Conservation (phyloP, 2,113 vertebrate genomes). For the Dascyllus trimaculatus region DNA sequence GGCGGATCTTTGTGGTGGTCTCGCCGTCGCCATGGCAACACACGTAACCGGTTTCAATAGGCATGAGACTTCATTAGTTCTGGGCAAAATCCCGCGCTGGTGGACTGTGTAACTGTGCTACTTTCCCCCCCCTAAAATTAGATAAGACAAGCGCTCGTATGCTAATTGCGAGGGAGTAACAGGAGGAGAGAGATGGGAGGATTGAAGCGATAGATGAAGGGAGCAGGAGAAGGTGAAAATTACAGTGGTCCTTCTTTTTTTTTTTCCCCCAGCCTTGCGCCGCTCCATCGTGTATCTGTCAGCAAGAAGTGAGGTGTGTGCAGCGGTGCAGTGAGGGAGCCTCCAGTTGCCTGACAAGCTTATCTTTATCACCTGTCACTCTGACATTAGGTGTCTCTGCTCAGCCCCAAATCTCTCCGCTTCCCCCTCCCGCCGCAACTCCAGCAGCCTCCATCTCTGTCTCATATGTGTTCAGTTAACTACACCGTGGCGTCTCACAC, state of each 20-base stretch:
- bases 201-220: background rate
- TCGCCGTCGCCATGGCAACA: conserved; percentile 67
- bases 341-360: conserved; percentile 67
- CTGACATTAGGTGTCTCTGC: conserved; percentile 62
- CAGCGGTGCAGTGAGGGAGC: conserved; percentile 50
- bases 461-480: background rate
- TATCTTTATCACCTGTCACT: conserved; percentile 77
- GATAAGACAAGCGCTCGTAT: conserved; percentile 40
- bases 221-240: conserved; percentile 19
- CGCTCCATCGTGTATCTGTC: conserved; percentile 63
- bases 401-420: conserved; percentile 37
- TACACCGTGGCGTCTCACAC: background rate
- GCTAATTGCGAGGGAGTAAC: conserved; percentile 60
- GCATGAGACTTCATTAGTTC: conserved; percentile 62
- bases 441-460: conserved; percentile 3
- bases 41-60: conserved; percentile 44
- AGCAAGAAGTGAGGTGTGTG: conserved; percentile 51
- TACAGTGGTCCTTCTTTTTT: conserved; percentile 18
- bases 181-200: background rate
- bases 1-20: conserved; percentile 22
- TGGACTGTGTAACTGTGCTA: conserved; percentile 13
- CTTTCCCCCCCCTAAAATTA: conserved; percentile 13
- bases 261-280: background rate
- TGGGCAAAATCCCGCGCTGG: conserved; percentile 23
- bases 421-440: conserved; percentile 9